Conservation (phyloP, 2,113 vertebrate genomes). For the Cryptomyrus ogoouensis region DNA sequence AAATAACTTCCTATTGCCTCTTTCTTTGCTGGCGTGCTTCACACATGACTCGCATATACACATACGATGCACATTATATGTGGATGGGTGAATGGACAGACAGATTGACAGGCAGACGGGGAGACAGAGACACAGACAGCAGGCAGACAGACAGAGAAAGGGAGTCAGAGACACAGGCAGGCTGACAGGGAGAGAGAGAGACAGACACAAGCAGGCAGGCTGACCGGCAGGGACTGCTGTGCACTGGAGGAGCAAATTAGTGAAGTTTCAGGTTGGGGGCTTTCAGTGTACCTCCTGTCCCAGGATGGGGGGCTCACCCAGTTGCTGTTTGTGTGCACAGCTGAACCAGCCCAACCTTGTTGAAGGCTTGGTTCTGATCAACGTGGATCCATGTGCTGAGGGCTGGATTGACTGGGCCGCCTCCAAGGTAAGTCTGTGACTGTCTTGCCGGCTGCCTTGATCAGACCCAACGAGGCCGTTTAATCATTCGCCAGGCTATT, state of each 20-base stretch:
- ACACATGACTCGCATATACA: not conserved
- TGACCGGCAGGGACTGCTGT: not conserved
- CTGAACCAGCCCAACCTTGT: conserved; percentile 80
- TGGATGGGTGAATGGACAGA: not conserved
- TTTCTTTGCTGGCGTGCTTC: not conserved
- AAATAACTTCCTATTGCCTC: conserved; percentile 7
- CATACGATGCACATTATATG: not conserved
- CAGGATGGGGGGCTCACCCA: not conserved
- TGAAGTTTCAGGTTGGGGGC: not conserved
- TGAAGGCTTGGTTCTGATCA: conserved; percentile 90
- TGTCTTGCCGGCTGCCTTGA: not conserved
- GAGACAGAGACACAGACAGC: not conserved
- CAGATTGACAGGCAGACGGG: not conserved
- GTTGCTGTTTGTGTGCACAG: conserved; percentile 50
- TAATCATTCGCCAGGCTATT: not conserved
- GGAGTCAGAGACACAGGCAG: not conserved
- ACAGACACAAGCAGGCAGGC: not conserved
- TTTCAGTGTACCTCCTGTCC: not conserved
- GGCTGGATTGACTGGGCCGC: conserved; percentile 98
- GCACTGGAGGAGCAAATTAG: not conserved
- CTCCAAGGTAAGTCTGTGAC: conserved; percentile 71
- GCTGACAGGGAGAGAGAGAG: not conserved
- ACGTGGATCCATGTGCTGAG: conserved; percentile 89
- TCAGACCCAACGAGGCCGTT: not conserved
- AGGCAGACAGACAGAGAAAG: not conserved